Conservation (phyloP, 35 echinoderm and acorn worm genomes). For the Ptychodera flava region DNA sequence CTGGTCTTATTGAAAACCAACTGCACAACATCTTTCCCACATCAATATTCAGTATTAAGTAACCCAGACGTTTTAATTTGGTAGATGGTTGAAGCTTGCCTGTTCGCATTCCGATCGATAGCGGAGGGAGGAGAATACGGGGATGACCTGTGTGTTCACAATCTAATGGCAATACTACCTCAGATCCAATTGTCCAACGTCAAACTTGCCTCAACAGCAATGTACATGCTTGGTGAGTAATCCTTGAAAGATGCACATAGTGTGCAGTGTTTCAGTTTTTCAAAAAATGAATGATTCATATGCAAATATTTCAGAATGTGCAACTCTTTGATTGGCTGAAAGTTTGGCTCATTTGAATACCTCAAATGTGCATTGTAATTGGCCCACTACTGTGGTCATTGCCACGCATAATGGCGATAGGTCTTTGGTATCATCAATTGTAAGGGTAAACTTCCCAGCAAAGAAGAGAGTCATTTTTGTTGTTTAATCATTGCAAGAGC, state of each 20-base stretch:
- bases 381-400: too few relatives aligned
- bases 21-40: too few relatives aligned
- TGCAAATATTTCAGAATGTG: neutral
- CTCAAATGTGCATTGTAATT: too few relatives aligned
- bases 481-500: too few relatives aligned
- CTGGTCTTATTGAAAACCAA: too few relatives aligned
- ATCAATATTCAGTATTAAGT: too few relatives aligned
- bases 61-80: too few relatives aligned
- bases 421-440: too few relatives aligned
- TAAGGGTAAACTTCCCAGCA: too few relatives aligned
- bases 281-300: neutral
- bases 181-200: slow-evolving; percentile 86
- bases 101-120: slow-evolving; percentile 96
- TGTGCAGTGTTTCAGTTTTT: neutral
- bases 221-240: slow-evolving; percentile 90
- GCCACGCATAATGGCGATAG: too few relatives aligned
- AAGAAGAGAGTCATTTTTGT: too few relatives aligned
- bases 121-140: slow-evolving; percentile 93
- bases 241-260: neutral
- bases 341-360: neutral
- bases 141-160: slow-evolving; percentile 65
- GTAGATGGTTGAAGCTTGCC: slow-evolving; percentile 82
- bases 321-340: neutral
- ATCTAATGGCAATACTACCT: slow-evolving; percentile 62
- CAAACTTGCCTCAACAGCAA: slow-evolving; percentile 79